Percentiles rank a stretch among this genome's conserved stretches.
These are phyloP conservation scores for Coenonympha glycerion DNA, from an alignment of 2,888 invertebrate genomes.

Conservation along the genomic window DNA sequence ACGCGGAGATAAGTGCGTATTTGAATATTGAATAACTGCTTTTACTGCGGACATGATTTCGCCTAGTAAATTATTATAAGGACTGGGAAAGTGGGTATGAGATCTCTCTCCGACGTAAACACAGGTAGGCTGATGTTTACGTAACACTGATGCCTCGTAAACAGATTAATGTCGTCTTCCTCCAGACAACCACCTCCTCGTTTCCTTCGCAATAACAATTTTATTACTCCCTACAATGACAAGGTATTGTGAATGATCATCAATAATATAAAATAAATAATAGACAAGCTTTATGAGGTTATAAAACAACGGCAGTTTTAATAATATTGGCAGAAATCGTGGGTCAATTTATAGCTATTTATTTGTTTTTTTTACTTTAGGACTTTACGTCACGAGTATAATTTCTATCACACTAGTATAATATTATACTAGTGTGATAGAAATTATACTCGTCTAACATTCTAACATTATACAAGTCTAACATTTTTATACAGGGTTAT, in stretches of 20 bases:
- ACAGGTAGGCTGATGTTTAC: constrained; percentile 47
- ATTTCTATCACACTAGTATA: too few relatives aligned
- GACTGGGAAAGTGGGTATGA: too few relatives aligned
- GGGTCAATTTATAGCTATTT: neutral
- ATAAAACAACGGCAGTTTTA: constrained; percentile 21
- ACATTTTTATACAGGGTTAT: too few relatives aligned
- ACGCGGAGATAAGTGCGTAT: too few relatives aligned
- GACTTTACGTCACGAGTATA: too few relatives aligned
- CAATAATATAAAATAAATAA: constrained; percentile 44
- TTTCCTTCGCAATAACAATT: constrained; percentile 39
- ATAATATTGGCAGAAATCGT: constrained; percentile 15
- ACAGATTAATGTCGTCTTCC: constrained; percentile 54
- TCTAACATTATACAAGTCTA: too few relatives aligned
- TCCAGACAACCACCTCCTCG: constrained; percentile 36
- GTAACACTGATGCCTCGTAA: constrained; percentile 56
- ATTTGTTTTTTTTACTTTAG: neutral
- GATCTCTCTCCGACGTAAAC: constrained; percentile 29
- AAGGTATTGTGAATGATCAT: constrained; percentile 40
- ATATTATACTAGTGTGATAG: too few relatives aligned
- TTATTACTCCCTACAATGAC: constrained; percentile 40
- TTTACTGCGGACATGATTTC: too few relatives aligned
- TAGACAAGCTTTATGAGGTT: constrained; percentile 33
- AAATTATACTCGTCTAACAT: too few relatives aligned
- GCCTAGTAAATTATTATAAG: too few relatives aligned
- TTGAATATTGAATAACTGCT: too few relatives aligned